These are phyloP conservation scores for Gymnoscopelus microlampas DNA, from an alignment of 2,797 vertebrate genomes.

Conservation along the genomic window DNA sequence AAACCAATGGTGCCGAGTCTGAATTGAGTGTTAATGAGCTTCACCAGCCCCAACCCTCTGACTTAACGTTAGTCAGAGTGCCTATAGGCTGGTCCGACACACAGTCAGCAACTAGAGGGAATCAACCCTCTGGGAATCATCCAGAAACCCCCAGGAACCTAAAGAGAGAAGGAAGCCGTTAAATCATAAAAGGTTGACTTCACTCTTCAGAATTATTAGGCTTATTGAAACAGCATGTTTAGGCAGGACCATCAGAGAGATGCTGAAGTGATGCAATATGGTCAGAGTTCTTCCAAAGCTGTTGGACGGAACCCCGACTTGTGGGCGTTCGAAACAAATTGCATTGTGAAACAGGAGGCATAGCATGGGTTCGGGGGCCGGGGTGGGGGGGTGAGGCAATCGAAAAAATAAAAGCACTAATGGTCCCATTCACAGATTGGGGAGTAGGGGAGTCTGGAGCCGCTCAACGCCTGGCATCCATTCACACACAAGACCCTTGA, in stretches of 20 bases:
- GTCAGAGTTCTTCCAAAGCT: conserved; percentile 37
- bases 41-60: conserved; percentile 56
- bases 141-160: conserved; percentile 73
- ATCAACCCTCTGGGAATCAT: conserved; percentile 64
- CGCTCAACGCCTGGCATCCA: conserved; percentile 54
- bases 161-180: conserved; percentile 79
- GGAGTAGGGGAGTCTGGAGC: conserved; percentile 56
- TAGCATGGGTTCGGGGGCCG: conserved; percentile 33
- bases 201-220: conserved; percentile 75
- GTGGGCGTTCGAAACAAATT: conserved; percentile 42
- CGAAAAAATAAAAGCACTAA: conserved; percentile 57
- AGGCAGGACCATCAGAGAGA: conserved; percentile 51
- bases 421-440: conserved; percentile 55
- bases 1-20: conserved; percentile 24
- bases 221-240: conserved; percentile 80
- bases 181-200: conserved; percentile 81
- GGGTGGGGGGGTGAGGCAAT: conserved; percentile 34
- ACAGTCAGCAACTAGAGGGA: conserved; percentile 47
- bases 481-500: conserved; percentile 22
- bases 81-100: conserved; percentile 35
- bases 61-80: conserved; percentile 63
- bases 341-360: conserved; percentile 51
- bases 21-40: conserved; percentile 67
- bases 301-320: conserved; percentile 35
- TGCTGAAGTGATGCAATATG: conserved; percentile 65